Evolutionary conservation across 2,113 vertebrate genomes (phyloP), one percentile per base, ranked within the genome.

Genomic region (Clarias batrachus): DNA sequence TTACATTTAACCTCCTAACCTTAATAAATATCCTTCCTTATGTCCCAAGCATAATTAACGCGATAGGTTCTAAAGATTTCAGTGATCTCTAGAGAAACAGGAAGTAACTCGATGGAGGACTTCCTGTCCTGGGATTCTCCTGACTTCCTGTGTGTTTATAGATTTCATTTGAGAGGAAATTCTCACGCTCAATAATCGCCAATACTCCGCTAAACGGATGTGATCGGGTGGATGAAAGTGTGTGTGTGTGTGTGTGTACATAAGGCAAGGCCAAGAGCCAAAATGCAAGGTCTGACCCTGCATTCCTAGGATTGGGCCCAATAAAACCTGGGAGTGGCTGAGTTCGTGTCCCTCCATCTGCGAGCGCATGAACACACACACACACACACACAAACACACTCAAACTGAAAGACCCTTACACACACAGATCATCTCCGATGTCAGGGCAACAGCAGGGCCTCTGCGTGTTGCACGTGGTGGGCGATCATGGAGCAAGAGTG

Each of bases 221-320:
- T 78, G 48, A 57, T 19, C 1, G 23, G 79, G 78, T 74, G 80
- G 62, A 79, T 37, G 70, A 57, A 27, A 8, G 85, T 80, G 33
- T 81, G 76, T 68, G 74, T 80, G 71, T 73, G 68, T 82, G 85
- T 76, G 80, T 56, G 59, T 74, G 59, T 73, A 41, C 23, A 52
- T 84, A 87, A 83, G 12, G 62, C 88, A 84, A 87, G 88, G 85
- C 85, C 71, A 85, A 87, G 87, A 91, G 92, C 93, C 92, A 93
- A 93, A 94, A 93, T 93, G 91, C 90, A 90, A 59, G 71, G 87
- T 90, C 91, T 94, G 93, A 94, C 93, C 91, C 89, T 88, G 89
- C 93, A 93, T 94, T 94, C 92, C 91, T 89, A 81, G 90, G 93
- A 94, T 92, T 92, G 90, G 86, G 91, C 91, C 90, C 90, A 92